phyloP scores from a whole-genome alignment of 2,888 invertebrate genomes.

The Drosophila melanocephala region DNA sequence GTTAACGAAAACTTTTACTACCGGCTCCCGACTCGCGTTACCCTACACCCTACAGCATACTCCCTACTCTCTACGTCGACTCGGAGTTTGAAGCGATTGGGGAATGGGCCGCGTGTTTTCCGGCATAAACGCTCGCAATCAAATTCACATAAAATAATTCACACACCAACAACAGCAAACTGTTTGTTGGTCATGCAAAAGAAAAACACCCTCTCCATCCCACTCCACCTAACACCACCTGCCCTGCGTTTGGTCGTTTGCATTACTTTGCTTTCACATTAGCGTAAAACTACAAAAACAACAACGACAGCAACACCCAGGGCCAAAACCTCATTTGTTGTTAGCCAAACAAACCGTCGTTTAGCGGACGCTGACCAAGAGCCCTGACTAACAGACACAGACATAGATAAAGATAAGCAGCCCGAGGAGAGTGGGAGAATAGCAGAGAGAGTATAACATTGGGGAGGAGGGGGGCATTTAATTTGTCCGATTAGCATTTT shows the following conservation, averaged over 20 bases:
- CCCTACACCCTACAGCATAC: background rate
- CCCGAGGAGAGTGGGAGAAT: background rate
- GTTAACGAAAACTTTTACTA: background rate
- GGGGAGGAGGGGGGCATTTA: constrained; percentile 53
- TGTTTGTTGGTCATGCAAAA: constrained; percentile 73
- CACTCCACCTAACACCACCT: background rate
- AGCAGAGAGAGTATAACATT: background rate
- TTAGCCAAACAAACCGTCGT: constrained; percentile 73
- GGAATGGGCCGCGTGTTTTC: constrained; percentile 68
- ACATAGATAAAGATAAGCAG: constrained; percentile 7
- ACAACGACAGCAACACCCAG: constrained; percentile 30
- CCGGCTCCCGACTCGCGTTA: background rate
- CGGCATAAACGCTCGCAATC: constrained; percentile 80
- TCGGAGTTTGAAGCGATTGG: constrained; percentile 18
- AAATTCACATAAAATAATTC: constrained; percentile 79
- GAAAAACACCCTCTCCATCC: constrained; percentile 10
- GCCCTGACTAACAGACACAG: constrained; percentile 5
- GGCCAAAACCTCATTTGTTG: constrained; percentile 45
- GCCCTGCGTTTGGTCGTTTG: constrained; percentile 18
- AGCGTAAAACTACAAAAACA: constrained; percentile 50
- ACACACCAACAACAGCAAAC: constrained; percentile 71
- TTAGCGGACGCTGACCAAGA: constrained; percentile 58
- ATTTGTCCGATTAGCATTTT: constrained; percentile 81
- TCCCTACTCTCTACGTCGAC: background rate
- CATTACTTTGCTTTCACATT: constrained; percentile 53